Evolutionary conservation across 2,113 vertebrate species (phyloP), one percentile per base, ranked within the genome.

Genomic region (Actenoides hombroni): DNA sequence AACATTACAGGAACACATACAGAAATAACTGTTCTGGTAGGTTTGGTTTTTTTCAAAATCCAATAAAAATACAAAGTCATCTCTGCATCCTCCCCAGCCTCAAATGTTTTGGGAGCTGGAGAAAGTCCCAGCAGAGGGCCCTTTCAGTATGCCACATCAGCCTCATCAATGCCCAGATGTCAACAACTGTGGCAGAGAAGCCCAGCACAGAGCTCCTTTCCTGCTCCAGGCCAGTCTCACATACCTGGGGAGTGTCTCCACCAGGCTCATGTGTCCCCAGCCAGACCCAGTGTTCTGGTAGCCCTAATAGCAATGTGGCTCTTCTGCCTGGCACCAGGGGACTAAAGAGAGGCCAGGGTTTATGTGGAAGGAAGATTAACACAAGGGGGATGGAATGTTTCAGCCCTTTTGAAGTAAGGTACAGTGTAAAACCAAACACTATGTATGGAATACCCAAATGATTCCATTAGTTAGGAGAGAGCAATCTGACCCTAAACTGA

Each of bases 41-140:
- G 46, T 31, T 92, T 92, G 42, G 42, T 80, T 88, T 96, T 94
- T 95, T 86, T 19, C 61, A 96, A 82, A 89, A 77, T 83, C 11
- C 81, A 88, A 7, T 97, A 68, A 53, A 53, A n/a, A 44, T 74
- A 84, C 81, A 68, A 87, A 76, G 48, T 33, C 2, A 2, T 44
- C n/a, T 67, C 61, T 96, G 29, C 19, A 76, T 73, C 29, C 18
- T 86, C 8, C 42, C 29, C 51, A 80, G 37, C 31, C 67, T 88
- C 54, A 33, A 31, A 42, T 26, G 33, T 31, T 51, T 75, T 56
- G 11, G 26, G 33, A 76, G 23, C 40, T 85, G 61, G 39, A 69
- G 35, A 56, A 92, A 44, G 35, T 79, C 67, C 48, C 70, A 71
- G 2, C 9, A 0, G 68, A 92, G 3, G 20, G 48, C 39, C 26